Conservation (phyloP, 2,797 vertebrate species). For the Oceanodroma leucorhoa region DNA sequence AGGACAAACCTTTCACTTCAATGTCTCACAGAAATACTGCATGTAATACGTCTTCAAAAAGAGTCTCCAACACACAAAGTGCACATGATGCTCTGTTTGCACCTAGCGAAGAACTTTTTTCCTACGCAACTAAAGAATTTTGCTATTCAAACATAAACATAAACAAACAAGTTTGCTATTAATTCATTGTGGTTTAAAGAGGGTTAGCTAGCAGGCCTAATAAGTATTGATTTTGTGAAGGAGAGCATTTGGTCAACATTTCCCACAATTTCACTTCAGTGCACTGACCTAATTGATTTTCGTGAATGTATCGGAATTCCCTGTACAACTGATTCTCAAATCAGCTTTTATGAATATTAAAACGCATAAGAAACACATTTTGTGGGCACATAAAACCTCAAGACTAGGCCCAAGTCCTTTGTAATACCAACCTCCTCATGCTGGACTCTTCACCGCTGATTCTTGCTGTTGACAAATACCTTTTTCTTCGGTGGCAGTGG, state of each 20-base stretch:
- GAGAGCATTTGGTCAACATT: not conserved
- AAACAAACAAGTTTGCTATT: not conserved
- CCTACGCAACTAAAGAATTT: not conserved
- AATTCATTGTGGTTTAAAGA: not conserved
- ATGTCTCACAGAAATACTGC: not conserved
- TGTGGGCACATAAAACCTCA: not conserved
- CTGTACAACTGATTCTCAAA: not conserved
- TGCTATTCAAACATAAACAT: not conserved
- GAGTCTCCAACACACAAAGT: not conserved
- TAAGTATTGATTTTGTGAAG: not conserved
- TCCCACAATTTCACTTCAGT: not conserved
- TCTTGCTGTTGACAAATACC: not conserved
- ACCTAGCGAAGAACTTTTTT: not conserved
- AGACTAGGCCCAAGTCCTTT: not conserved
- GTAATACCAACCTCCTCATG: not conserved
- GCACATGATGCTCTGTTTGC: not conserved
- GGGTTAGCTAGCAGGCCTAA: not conserved
- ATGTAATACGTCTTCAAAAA: not conserved
- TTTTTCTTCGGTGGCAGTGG: not conserved
- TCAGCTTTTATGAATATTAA: not conserved
- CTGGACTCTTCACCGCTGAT: not conserved
- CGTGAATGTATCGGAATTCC: not conserved
- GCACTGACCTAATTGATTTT: not conserved
- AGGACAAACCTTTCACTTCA: not conserved
- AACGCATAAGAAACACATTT: not conserved